Percentiles rank a stretch among this genome's conserved stretches.
Evolutionary conservation across 2,888 invertebrate genomes (phyloP).

Genomic region (Apocheima hispidaria): DNA sequence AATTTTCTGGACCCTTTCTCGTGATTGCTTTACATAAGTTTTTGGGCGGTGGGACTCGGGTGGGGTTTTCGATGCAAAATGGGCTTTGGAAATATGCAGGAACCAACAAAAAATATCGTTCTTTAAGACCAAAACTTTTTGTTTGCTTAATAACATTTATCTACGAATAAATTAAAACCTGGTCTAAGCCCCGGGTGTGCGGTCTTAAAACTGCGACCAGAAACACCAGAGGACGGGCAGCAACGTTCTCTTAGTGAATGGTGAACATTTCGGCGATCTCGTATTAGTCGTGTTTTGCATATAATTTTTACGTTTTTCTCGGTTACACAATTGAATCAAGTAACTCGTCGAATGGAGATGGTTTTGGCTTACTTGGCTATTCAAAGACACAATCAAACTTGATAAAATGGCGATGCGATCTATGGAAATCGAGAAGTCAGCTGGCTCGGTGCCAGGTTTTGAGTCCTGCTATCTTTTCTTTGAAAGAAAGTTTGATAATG

Average conservation of each 20-base stretch:
- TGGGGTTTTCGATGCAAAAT: constrained; percentile 23
- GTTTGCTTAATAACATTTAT: not conserved
- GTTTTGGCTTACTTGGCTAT: constrained; percentile 5
- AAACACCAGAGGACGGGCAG: too few relatives aligned
- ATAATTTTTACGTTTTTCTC: not conserved
- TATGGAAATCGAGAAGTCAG: not conserved
- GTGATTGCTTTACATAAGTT: constrained; percentile 38
- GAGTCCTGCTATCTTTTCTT: not conserved
- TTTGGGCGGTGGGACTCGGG: constrained; percentile 15
- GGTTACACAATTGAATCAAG: not conserved
- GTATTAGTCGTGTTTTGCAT: not conserved
- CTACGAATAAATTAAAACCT: too few relatives aligned
- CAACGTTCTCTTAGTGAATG: too few relatives aligned
- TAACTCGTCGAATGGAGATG: not conserved
- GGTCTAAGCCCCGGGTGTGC: too few relatives aligned
- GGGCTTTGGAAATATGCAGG: constrained; percentile 15
- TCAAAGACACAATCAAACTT: constrained; percentile 4
- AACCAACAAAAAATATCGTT: not conserved
- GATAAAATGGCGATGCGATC: constrained; percentile 1
- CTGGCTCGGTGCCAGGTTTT: not conserved
- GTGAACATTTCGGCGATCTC: too few relatives aligned
- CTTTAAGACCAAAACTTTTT: not conserved
- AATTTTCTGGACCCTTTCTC: constrained; percentile 38
- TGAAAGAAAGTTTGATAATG: not conserved
- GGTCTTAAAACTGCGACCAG: too few relatives aligned